Conservation (phyloP, 1,140 invertebrate genomes). For the Drosophila pectinifera region DNA sequence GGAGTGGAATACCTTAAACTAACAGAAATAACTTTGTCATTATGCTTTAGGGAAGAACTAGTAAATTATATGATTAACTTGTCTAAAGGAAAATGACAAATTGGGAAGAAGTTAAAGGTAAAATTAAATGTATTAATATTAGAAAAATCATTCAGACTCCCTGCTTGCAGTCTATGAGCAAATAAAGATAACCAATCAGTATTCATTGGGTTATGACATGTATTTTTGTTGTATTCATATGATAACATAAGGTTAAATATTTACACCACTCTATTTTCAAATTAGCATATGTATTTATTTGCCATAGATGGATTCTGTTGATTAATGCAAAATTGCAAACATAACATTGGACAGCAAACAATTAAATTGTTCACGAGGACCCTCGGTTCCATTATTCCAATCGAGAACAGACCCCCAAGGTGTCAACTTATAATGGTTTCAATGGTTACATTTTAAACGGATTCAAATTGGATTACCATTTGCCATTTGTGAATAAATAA, state of each 20-base stretch:
- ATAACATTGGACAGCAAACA: neutral
- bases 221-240: neutral
- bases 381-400: conserved; percentile 1
- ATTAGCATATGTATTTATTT: neutral
- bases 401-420: conserved; percentile 26
- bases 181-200: too few species aligned
- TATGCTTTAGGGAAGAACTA: conserved; percentile 2
- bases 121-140: too few species aligned
- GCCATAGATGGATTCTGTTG: neutral
- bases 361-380: conserved; percentile 7
- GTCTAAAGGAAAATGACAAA: neutral
- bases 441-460: conserved; percentile 29
- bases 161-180: too few species aligned
- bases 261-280: neutral
- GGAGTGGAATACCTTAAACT: neutral
- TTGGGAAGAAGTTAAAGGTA: neutral
- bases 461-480: conserved; percentile 50
- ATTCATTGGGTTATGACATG: neutral
- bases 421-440: conserved; percentile 40
- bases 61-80: conserved; percentile 10
- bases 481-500: conserved; percentile 41
- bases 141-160: too few species aligned
- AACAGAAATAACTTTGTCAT: conserved; percentile 13
- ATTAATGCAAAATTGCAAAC: conserved; percentile 15
- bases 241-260: neutral